Evolutionary conservation across 2,113 vertebrate species (phyloP).

Genomic region (Istiophorus platypterus): DNA sequence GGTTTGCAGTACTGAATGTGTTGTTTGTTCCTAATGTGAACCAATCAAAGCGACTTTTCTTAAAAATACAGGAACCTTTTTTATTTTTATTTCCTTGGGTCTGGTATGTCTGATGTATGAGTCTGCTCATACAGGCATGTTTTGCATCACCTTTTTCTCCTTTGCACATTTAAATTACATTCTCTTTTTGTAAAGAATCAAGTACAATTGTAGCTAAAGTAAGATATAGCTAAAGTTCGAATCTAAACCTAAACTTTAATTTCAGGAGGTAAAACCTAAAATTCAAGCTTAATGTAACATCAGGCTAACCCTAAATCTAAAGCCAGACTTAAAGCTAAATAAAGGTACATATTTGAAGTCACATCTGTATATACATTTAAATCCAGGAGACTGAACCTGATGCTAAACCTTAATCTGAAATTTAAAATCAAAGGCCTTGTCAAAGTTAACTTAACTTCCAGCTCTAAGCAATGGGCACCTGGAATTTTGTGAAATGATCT

Average conservation of each 20-base stretch:
- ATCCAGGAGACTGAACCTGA: not conserved
- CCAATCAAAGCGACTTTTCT: not conserved
- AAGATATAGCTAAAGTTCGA: not conserved
- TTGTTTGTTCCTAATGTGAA: not conserved
- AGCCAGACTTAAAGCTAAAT: not conserved
- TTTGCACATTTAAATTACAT: not conserved
- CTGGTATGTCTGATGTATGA: not conserved
- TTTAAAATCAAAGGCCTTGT: not conserved
- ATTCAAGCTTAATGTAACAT: not conserved
- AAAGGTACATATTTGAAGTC: not conserved
- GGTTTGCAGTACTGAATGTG: not conserved
- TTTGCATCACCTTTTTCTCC: not conserved
- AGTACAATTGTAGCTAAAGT: not conserved
- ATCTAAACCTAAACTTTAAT: not conserved
- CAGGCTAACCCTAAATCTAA: not conserved
- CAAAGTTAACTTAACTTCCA: not conserved
- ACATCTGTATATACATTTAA: not conserved
- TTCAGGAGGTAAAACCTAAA: not conserved
- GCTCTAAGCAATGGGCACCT: not conserved
- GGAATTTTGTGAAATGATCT: not conserved
- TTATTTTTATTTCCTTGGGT: too few relatives aligned
- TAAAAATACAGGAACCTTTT: not conserved
- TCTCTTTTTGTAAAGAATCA: not conserved
- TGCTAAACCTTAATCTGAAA: not conserved
- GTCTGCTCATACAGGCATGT: not conserved